These are phyloP conservation scores for Drosophila gunungcola DNA, from an alignment of 1,140 invertebrate genomes.

Conservation along the genomic window DNA sequence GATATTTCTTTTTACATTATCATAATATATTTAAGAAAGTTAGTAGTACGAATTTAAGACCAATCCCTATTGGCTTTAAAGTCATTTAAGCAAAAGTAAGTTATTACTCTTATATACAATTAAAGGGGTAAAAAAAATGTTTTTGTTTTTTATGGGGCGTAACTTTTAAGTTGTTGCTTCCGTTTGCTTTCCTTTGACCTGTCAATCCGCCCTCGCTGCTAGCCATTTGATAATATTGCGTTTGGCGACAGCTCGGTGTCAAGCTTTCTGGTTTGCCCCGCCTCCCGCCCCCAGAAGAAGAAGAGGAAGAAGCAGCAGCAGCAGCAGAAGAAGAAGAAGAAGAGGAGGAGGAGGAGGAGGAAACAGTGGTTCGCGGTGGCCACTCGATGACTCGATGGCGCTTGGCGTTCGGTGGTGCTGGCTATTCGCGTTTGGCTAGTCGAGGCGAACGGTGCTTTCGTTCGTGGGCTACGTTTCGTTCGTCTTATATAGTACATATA, in stretches of 20 bases:
- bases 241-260: constrained; percentile 39
- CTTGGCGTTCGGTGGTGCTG: constrained; percentile 30
- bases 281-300: not conserved
- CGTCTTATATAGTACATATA: constrained; percentile 4
- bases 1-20: no score
- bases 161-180: not conserved
- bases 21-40: no score
- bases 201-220: constrained; percentile 21
- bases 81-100: no score
- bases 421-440: constrained; percentile 77
- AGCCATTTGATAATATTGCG: constrained; percentile 57
- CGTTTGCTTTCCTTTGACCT: not conserved
- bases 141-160: not conserved
- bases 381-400: constrained; percentile 41
- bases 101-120: no score
- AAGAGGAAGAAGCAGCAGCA: not conserved
- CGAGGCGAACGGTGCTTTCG: constrained; percentile 79
- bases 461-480: constrained; percentile 17
- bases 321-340: constrained; percentile 12
- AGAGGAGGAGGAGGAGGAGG: not conserved
- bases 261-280: constrained; percentile 33
- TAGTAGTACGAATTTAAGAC: no score
- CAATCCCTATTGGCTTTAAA: no score
- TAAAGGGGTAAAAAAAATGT: no score
- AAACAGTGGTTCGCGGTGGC: constrained; percentile 24